Evolutionary conservation across 2,888 invertebrate genomes (phyloP), one percentile per base, ranked within the genome.

Genomic region (Cheilosia impressa): DNA sequence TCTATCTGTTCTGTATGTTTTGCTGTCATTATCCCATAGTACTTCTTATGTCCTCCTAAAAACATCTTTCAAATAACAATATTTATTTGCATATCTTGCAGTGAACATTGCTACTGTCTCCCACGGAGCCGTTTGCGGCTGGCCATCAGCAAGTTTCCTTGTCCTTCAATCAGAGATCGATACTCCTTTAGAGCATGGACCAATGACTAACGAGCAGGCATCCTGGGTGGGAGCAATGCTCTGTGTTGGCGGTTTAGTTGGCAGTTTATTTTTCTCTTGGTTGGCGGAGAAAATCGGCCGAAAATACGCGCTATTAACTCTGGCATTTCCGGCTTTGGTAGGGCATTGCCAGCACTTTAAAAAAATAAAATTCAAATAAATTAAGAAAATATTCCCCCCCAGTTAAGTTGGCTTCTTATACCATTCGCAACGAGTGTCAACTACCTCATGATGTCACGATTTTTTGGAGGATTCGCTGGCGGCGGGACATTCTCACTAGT

Each of bases 151-250:
- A 3, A 90, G 90, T 82, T 90, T 92, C 31, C 81, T 91, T 15
- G 88, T 91, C n/a, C 79, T 92, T 2, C 88, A 89, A 66, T 88
- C 90, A 1, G 78, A 87, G 0, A n/a, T 6, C 2, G 75, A 88
- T 0, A 90, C 91, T 43, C 91, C 91, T 0, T 65, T 92, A 53
- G 87, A 88, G n/a, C 87, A 90, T 5, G 91, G 91, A 2, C 90
- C 91, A 0, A 69, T 92, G 68, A 89, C 87, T 2, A 76, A 82
- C 45, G 88, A 89, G n/a, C 90, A 92, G 71, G 89, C 89, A 27
- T 92, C 92, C 9, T 92, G 91, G 91, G 90, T 92, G n/a, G 91
- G 90, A 0, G 89, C 91, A 0, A 89, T 89, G 2, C 82, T 92
- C 0, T 91, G 92, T 22, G 55, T 91, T 43, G 92, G 92, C 0